Percentiles rank a stretch among this genome's conserved stretches.
These are phyloP conservation scores for Thecophora atra DNA, from an alignment of 2,888 invertebrate species.

Conservation along the genomic window DNA sequence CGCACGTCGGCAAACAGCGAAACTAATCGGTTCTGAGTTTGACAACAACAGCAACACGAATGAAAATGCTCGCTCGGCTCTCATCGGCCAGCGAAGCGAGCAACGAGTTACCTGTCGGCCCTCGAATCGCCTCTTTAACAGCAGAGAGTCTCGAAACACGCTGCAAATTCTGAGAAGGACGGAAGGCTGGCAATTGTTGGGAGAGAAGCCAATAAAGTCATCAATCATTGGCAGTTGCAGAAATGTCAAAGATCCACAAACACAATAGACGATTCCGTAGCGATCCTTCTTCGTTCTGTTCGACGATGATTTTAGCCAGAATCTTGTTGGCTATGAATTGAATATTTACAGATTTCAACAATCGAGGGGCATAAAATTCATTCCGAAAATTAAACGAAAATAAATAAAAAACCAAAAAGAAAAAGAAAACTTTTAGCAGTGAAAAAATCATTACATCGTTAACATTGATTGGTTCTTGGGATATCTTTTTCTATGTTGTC, in stretches of 20 bases:
- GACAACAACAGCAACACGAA: slow-evolving; percentile 39
- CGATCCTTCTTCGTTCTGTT: neutral
- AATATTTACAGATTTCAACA: neutral
- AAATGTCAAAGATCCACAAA: slow-evolving; percentile 22
- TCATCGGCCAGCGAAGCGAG: neutral
- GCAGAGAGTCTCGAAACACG: neutral
- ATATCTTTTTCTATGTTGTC: no score
- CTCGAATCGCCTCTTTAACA: neutral
- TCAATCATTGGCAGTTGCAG: slow-evolving; percentile 36
- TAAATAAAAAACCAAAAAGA: slow-evolving; percentile 5
- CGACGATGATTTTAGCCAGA: neutral
- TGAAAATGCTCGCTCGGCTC: neutral
- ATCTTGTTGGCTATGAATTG: no score
- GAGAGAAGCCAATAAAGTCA: slow-evolving; percentile 35
- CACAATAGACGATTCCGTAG: neutral
- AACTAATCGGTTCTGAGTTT: slow-evolving; percentile 57
- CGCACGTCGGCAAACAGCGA: slow-evolving; percentile 46
- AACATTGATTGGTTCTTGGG: no score
- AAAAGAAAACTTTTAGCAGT: neutral
- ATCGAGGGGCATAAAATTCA: no score
- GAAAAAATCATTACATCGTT: no score
- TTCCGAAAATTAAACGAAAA: neutral
- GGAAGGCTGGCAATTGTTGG: slow-evolving; percentile 25
- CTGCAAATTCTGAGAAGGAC: slow-evolving; percentile 23
- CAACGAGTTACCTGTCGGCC: neutral